Percentiles rank a stretch among this genome's conserved stretches.
Evolutionary conservation across 2,113 vertebrate genomes (phyloP).

Genomic region (Lycaon pictus): DNA sequence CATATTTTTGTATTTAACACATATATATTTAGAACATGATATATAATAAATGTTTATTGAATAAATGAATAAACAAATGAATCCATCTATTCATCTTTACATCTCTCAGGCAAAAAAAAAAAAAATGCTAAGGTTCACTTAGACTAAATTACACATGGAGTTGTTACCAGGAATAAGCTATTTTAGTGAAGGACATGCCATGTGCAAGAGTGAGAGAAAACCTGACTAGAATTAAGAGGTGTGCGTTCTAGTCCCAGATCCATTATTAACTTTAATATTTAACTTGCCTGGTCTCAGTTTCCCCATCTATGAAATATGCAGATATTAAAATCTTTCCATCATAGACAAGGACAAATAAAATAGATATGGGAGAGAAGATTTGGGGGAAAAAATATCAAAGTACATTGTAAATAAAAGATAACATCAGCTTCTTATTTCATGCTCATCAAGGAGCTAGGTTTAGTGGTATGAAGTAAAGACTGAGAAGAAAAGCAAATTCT

Average conservation of each 20-base stretch:
- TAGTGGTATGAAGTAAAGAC: neutral
- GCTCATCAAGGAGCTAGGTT: neutral
- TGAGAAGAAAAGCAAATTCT: neutral
- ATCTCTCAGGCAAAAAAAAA: neutral
- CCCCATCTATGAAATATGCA: conserved; percentile 21
- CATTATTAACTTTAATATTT: neutral
- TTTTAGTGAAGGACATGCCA: neutral
- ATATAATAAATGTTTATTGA: neutral
- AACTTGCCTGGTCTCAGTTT: neutral
- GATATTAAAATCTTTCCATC: conserved; percentile 22
- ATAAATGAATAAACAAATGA: neutral
- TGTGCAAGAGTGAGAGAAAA: neutral
- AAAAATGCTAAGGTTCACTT: neutral
- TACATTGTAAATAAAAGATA: conserved; percentile 40
- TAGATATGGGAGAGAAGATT: neutral
- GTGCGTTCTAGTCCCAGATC: neutral
- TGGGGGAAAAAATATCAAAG: neutral
- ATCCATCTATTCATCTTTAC: neutral
- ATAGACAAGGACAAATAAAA: neutral
- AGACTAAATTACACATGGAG: neutral
- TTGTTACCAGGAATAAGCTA: conserved; percentile 2
- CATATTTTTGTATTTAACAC: neutral
- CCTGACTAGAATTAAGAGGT: neutral
- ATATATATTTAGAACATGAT: neutral
- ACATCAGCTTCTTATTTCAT: conserved; percentile 4